Evolutionary conservation across 2,888 invertebrate species (phyloP), one percentile per base, ranked within the genome.

Genomic region (Byasa hedistus): DNA sequence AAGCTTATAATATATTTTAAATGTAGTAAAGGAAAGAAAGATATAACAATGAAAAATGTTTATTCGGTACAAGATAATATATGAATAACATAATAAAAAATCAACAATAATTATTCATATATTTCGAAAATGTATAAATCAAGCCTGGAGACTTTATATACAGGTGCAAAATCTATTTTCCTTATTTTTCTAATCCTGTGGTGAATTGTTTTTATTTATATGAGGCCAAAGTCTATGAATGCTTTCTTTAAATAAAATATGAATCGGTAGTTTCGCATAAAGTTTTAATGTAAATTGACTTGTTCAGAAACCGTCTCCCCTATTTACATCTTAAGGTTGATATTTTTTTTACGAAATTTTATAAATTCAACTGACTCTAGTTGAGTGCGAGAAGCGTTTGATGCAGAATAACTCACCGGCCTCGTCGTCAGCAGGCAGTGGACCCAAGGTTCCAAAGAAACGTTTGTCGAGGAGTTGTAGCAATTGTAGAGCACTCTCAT

Each of bases 381-480:
- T 1, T 54, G 21, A 54, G 52, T 54, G 23, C 12, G 22, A 56
- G 19, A 27, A 56, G 56, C 24, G 3, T 48, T 48, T 12, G 23
- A 60, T 48, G 32, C 51, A 60, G 17, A 32, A 36, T 36, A 21
- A 85, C 94, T 93, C 83, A 96, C 96, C 95, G 75, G 87, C 81
- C 73, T 96, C 96, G 68, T 95, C 94, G 72, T 95, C 95, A n/a
- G 80, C 73, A 10, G 84, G 79, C 65, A 95, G 93, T 27, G 96
- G 92, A 2, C 95, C 95, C 12, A 96, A 94, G 68, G 94, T 93
- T 58, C 98, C 98, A 83, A 99, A 98, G 92, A 99, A 99, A 68
- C 99, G 93, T 82, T 98, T 97, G 90, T 99, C 98, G 62, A 99
- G 91, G 51, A 98, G 92, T 81, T 99, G 99, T 48, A 99, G 93